Conservation (phyloP, 2,113 vertebrate genomes). For the Heliornis fulica region DNA sequence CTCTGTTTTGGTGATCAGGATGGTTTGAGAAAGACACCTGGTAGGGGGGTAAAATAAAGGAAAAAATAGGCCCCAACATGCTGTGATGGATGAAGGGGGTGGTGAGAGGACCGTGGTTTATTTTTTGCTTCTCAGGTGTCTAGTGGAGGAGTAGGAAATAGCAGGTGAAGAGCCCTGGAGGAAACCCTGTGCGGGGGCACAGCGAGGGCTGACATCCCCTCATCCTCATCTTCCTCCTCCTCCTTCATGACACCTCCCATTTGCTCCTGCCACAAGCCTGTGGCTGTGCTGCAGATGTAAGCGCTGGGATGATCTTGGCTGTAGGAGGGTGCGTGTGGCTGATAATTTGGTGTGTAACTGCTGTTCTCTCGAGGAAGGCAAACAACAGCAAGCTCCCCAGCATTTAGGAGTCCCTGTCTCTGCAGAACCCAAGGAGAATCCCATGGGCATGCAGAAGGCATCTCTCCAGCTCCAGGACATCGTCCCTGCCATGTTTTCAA, state of each 20-base stretch:
- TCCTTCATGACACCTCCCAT: background rate
- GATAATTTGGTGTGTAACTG: background rate
- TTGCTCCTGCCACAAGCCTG: fast-evolving
- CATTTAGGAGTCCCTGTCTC: background rate
- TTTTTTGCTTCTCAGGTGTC: background rate
- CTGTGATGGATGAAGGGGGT: background rate
- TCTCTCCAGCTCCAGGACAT: background rate
- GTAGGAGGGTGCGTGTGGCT: fast-evolving
- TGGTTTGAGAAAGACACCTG: background rate
- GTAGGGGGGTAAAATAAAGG: background rate
- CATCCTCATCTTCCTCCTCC: background rate
- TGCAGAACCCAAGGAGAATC: background rate
- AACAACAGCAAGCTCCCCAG: fast-evolving
- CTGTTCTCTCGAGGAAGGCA: fast-evolving
- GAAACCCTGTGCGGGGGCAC: fast-evolving
- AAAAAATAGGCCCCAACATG: background rate
- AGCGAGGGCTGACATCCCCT: fast-evolving
- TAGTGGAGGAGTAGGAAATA: background rate
- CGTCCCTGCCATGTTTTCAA: background rate
- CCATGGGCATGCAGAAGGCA: background rate
- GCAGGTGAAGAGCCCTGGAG: background rate
- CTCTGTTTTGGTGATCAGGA: background rate
- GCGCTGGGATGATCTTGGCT: fast-evolving
- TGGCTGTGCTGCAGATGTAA: background rate
- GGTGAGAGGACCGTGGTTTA: background rate